Evolutionary conservation across 2,888 invertebrate species (phyloP).

Genomic region (Mythimna lalbum): DNA sequence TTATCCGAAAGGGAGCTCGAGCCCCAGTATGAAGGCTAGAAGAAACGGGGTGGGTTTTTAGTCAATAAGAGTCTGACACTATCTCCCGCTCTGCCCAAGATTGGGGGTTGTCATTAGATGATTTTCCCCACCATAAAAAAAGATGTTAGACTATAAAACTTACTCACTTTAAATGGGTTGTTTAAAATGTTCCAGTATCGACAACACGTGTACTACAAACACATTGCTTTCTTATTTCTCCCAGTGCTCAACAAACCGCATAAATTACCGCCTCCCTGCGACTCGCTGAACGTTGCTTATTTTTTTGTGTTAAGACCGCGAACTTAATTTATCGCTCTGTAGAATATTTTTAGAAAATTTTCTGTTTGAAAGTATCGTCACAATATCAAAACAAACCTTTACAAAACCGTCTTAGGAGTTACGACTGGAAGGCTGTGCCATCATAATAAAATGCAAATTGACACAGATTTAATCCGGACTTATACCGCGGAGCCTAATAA

Average conservation of each 20-base stretch:
- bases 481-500: slow-evolving; percentile 84
- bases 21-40: too few relatives aligned
- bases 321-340: slow-evolving; percentile 77
- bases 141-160: too few relatives aligned
- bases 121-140: too few relatives aligned
- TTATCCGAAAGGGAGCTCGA: too few relatives aligned
- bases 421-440: slow-evolving; percentile 81
- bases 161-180: slow-evolving; percentile 16
- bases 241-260: slow-evolving; percentile 74
- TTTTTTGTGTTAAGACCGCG: slow-evolving; percentile 72
- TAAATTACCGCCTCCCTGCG: slow-evolving; percentile 81
- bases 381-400: slow-evolving; percentile 75
- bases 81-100: too few relatives aligned
- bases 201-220: slow-evolving; percentile 69
- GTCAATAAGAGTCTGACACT: too few relatives aligned
- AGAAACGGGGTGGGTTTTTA: too few relatives aligned
- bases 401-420: slow-evolving; percentile 83
- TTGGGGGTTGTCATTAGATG: too few relatives aligned
- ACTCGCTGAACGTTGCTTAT: slow-evolving; percentile 75
- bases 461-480: slow-evolving; percentile 87
- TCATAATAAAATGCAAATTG: slow-evolving; percentile 89
- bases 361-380: slow-evolving; percentile 31
- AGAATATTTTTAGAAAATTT: slow-evolving; percentile 66
- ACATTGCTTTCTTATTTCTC: slow-evolving; percentile 75
- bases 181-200: slow-evolving; percentile 48